Conservation (phyloP, 1,140 invertebrate genomes). For the Akabosia matsudoensis region DNA sequence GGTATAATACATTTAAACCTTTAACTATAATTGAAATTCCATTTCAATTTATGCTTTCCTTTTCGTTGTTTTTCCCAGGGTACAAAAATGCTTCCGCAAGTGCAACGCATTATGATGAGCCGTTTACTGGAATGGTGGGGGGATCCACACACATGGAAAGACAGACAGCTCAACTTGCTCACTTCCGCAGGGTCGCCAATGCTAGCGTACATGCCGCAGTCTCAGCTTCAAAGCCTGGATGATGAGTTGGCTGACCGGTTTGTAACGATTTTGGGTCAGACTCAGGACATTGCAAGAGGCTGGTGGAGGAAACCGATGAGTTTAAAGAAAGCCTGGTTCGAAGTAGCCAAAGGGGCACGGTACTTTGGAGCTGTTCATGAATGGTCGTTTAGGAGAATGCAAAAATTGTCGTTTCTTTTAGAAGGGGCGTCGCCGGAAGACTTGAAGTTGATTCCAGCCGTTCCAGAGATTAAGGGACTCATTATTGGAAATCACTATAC, state of each 20-base stretch:
- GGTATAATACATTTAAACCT: neutral
- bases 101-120: constrained; percentile 29
- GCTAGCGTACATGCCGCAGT: constrained; percentile 28
- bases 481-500: constrained; percentile 36
- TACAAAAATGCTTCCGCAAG: constrained; percentile 31
- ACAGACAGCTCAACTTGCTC: constrained; percentile 29
- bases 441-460: constrained; percentile 32
- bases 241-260: constrained; percentile 36
- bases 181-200: constrained; percentile 32
- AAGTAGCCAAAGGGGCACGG: constrained; percentile 34
- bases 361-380: constrained; percentile 37
- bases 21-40: neutral
- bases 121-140: constrained; percentile 37
- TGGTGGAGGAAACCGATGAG: constrained; percentile 40
- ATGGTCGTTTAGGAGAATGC: constrained; percentile 40
- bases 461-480: constrained; percentile 37
- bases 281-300: constrained; percentile 31
- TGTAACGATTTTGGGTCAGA: constrained; percentile 27
- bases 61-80: too few species aligned
- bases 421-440: constrained; percentile 37
- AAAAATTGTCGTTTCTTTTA: constrained; percentile 33
- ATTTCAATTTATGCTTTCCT: neutral
- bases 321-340: constrained; percentile 37
- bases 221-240: constrained; percentile 29
- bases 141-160: constrained; percentile 32